A percentile compares a stretch with the other conserved stretches of the same genome.
Evolutionary conservation across 2,888 invertebrate species (phyloP).

Genomic region (Melitaea athalia): DNA sequence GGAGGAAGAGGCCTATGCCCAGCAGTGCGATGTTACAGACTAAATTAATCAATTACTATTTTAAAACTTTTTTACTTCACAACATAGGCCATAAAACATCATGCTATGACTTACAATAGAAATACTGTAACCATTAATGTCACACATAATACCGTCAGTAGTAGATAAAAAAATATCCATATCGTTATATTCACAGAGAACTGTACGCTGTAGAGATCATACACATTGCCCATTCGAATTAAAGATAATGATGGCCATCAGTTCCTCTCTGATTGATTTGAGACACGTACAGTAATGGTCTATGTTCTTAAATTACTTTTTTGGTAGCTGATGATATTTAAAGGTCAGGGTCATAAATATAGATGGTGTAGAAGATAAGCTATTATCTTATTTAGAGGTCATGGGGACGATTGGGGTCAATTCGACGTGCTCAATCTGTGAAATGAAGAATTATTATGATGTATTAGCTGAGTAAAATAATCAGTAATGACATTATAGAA

Average conservation of each 20-base stretch:
- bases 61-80: too few relatives aligned
- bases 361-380: not conserved
- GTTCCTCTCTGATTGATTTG: conserved; percentile 68
- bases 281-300: conserved; percentile 43
- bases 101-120: too few relatives aligned
- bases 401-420: not conserved
- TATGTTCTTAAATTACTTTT: conserved; percentile 24
- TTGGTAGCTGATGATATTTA: conserved; percentile 32
- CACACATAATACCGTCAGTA: not conserved
- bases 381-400: not conserved
- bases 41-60: too few relatives aligned
- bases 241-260: conserved; percentile 74
- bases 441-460: not conserved
- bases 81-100: too few relatives aligned
- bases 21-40: too few relatives aligned
- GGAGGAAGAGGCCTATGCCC: too few relatives aligned
- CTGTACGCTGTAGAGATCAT: conserved; percentile 24
- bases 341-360: conserved; percentile 3
- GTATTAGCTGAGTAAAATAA: too few relatives aligned
- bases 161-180: not conserved
- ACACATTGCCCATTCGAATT: conserved; percentile 63
- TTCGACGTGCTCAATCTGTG: not conserved
- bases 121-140: too few relatives aligned
- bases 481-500: too few relatives aligned
- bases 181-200: conserved; percentile 7